Evolutionary conservation across 2,797 vertebrate genomes (phyloP).

Genomic region (Loriculus beryllinus): DNA sequence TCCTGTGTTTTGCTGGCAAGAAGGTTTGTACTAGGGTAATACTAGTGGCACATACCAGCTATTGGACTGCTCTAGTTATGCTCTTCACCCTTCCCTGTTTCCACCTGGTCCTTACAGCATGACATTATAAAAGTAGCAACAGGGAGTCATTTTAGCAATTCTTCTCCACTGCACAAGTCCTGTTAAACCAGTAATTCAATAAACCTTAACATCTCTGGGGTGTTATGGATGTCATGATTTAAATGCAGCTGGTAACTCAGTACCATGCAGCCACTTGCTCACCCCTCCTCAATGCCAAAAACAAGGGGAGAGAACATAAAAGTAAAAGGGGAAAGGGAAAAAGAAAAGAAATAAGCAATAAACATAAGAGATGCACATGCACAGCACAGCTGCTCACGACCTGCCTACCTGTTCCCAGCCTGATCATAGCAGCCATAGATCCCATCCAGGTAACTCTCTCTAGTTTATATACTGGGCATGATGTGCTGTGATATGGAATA

Average conservation of each 20-base stretch:
- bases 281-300: background rate
- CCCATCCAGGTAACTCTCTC: background rate
- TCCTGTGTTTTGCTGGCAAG: background rate
- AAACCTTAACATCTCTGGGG: background rate
- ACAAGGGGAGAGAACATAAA: background rate
- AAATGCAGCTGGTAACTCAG: background rate
- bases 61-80: too few species aligned
- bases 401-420: background rate
- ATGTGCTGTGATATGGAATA: background rate
- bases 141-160: background rate
- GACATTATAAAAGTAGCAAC: background rate
- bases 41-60: background rate
- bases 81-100: background rate
- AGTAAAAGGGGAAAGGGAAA: background rate
- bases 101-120: background rate
- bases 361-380: background rate
- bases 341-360: background rate
- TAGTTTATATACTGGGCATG: background rate
- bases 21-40: background rate
- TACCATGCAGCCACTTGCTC: background rate
- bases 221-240: background rate
- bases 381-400: background rate
- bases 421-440: background rate
- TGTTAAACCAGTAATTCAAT: background rate
- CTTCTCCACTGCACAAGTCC: background rate